These are phyloP conservation scores for Apaloderma vittatum DNA, from an alignment of 2,113 vertebrate genomes.

Conservation along the genomic window DNA sequence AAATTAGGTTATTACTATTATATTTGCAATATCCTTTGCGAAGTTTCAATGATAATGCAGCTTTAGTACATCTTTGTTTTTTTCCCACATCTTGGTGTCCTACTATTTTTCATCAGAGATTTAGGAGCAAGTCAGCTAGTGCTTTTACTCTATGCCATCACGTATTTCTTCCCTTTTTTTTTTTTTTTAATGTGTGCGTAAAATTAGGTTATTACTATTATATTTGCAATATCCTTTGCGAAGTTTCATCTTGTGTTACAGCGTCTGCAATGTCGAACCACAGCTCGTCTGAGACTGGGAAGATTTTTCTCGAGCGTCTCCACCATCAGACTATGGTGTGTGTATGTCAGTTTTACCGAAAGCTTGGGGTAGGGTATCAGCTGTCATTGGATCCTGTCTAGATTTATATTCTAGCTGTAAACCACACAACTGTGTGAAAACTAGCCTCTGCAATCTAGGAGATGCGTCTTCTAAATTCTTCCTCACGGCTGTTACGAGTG, in stretches of 20 bases:
- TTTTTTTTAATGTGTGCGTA: background rate
- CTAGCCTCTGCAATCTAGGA: conserved; percentile 44
- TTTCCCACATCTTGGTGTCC: background rate
- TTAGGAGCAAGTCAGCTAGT: background rate
- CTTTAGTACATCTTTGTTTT: background rate
- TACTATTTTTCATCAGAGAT: background rate
- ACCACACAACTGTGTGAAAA: conserved; percentile 41
- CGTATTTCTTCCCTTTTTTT: background rate
- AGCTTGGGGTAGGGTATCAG: conserved; percentile 51
- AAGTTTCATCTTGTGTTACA: background rate
- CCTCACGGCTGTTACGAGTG: conserved; percentile 39
- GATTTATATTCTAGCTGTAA: conserved; percentile 62
- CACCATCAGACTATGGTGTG: conserved; percentile 3
- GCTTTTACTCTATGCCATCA: background rate
- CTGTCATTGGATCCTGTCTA: conserved; percentile 39
- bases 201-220: background rate
- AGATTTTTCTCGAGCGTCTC: conserved; percentile 31
- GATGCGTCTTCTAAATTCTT: conserved; percentile 30
- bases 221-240: background rate
- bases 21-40: background rate
- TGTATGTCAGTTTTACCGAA: conserved; percentile 39
- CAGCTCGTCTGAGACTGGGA: background rate
- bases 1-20: background rate
- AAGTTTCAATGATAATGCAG: too few species aligned
- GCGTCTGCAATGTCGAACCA: background rate